Evolutionary conservation across 2,888 invertebrate species (phyloP), one percentile per base, ranked within the genome.

Genomic region (Agriopis leucophaearia): DNA sequence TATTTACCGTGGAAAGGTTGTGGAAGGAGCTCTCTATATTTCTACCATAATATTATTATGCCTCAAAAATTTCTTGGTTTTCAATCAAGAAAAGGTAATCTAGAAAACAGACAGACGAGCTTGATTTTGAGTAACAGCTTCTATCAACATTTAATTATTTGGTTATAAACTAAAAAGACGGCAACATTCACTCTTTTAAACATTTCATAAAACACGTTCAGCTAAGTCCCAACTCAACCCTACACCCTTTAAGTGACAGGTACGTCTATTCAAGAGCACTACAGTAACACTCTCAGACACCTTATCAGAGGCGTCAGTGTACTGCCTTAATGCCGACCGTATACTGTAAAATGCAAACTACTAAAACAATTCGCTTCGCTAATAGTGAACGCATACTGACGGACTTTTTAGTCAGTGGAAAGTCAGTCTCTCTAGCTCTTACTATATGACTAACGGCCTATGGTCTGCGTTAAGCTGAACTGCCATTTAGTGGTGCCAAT

Each of bases 241-340:
- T 15, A 44, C 66, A 48, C 58, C 51, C 64, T 64, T 45, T 51
- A 60, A 59, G 55, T 44, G 59, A 64, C 68, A 64, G 42, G 56
- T 51, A 67, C 61, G 58, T 64, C 51, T 62, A 64, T 66, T 59
- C 16, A 61, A 62, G 54, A 59, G 50, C 64, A 27, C 66, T 64
- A 47, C 63, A 67, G 55, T 55, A 55, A 55, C 13, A 13, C 66
- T 15, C 54, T 64, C 55, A 69, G 65, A 66, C 65, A 54, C 16
- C 15, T 64, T 48, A n/a, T n/a, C 47, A 47, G 27, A 55, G 42
- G 47, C 61, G 45, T 61, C 57, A 16, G 45, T 51, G 42, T 45
- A 44, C 27, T 55, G 48, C 57, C 42, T 55, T 45, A 62, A 65
- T 16, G 56, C 44, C 12, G 5, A 15, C 9, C n/a, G 2, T 15